phyloP scores from a whole-genome alignment of 2,797 vertebrate species.

The Alfaro cultratus region DNA sequence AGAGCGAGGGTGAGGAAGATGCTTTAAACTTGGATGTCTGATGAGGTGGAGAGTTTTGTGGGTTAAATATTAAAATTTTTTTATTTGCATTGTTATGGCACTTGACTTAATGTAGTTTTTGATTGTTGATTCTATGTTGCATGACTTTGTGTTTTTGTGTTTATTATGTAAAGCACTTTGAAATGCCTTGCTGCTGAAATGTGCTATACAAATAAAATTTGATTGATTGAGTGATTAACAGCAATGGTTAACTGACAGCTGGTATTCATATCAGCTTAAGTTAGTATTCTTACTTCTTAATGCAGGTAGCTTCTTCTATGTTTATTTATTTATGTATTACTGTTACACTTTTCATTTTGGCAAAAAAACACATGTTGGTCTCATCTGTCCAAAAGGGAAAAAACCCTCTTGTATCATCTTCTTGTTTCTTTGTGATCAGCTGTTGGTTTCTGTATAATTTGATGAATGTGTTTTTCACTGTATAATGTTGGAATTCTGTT shows the following conservation, averaged over 20 bases:
- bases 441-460: background rate
- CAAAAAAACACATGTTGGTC: background rate
- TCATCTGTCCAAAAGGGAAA: background rate
- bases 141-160: too few species aligned
- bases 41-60: background rate
- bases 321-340: background rate
- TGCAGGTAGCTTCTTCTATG: background rate
- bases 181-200: too few species aligned
- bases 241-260: too few species aligned
- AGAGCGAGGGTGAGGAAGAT: slow-evolving; percentile 63
- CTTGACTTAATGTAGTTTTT: too few species aligned
- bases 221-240: too few species aligned
- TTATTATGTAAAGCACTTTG: too few species aligned
- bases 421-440: background rate
- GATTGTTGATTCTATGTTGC: too few species aligned
- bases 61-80: too few species aligned
- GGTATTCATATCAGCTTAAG: background rate
- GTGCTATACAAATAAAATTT: too few species aligned
- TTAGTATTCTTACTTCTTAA: background rate
- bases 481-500: background rate
- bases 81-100: too few species aligned
- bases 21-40: background rate
- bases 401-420: background rate
- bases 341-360: background rate
- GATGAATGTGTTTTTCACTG: background rate